Conservation (phyloP, 2,113 vertebrate genomes). For the Eubucco bourcierii region DNA sequence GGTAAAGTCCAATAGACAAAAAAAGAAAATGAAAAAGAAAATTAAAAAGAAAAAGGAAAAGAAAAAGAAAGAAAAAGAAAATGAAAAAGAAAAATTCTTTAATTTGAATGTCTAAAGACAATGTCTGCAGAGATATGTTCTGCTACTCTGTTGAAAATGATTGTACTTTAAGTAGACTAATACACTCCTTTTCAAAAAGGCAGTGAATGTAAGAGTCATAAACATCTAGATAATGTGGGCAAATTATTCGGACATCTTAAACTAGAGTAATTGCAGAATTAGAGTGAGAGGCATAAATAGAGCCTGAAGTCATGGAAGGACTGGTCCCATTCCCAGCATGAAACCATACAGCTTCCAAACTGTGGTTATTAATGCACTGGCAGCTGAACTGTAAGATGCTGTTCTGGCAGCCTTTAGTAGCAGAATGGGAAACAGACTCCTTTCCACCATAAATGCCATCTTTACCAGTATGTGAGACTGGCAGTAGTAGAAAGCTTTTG, state of each 20-base stretch:
- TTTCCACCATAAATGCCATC: neutral
- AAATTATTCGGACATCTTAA: neutral
- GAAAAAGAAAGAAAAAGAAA: no score
- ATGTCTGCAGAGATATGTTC: neutral
- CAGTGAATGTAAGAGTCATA: neutral
- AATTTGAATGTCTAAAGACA: constrained; percentile 37
- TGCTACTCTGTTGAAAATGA: neutral
- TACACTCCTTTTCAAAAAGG: neutral
- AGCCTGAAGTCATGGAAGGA: neutral
- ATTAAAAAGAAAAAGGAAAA: no score
- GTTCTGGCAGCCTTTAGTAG: neutral
- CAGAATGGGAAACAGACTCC: neutral
- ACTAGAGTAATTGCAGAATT: neutral
- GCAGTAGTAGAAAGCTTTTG: neutral
- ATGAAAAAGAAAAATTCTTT: no score
- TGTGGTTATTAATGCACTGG: neutral
- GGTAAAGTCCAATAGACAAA: neutral
- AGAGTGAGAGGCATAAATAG: neutral
- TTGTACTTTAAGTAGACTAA: neutral
- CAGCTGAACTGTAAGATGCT: neutral
- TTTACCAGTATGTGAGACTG: neutral
- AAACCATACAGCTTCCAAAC: neutral
- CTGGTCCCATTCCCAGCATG: neutral
- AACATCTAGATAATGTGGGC: neutral
- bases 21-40: neutral